A percentile compares a stretch with the other conserved stretches of the same genome.
Conservation (phyloP, 2,797 vertebrate genomes). For the Danio kyathit region DNA sequence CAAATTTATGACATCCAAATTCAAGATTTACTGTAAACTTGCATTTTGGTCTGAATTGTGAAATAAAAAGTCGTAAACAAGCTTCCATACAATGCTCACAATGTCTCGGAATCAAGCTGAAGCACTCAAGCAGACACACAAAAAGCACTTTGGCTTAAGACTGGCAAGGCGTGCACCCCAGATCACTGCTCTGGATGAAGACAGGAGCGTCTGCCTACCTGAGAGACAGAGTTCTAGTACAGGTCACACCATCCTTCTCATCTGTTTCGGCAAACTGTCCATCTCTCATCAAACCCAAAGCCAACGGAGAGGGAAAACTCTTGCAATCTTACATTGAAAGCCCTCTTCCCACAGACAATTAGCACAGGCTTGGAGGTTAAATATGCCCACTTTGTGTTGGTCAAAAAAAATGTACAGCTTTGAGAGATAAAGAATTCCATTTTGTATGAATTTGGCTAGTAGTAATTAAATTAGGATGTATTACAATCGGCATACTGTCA, state of each 20-base stretch:
- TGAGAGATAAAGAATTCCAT: conserved; percentile 37
- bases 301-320: conserved; percentile 64
- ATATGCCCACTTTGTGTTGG: conserved; percentile 61
- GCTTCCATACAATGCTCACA: neutral
- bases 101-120: conserved; percentile 63
- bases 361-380: conserved; percentile 78
- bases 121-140: conserved; percentile 35
- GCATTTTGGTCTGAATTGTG: too few species aligned
- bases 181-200: conserved; percentile 73
- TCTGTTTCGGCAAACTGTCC: conserved; percentile 63
- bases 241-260: conserved; percentile 63
- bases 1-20: too few species aligned
- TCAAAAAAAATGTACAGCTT: conserved; percentile 58
- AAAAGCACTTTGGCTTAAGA: conserved; percentile 32
- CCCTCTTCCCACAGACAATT: conserved; percentile 80
- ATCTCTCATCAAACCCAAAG: conserved; percentile 74
- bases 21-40: too few species aligned
- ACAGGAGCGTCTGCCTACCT: conserved; percentile 63
- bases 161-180: conserved; percentile 17
- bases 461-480: too few species aligned
- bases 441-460: too few species aligned
- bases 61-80: neutral
- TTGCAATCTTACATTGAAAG: conserved; percentile 66
- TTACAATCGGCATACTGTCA: too few species aligned
- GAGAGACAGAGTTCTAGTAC: conserved; percentile 68